These are phyloP conservation scores for Myopa tessellatipennis DNA, from an alignment of 2,888 invertebrate species.

Conservation along the genomic window DNA sequence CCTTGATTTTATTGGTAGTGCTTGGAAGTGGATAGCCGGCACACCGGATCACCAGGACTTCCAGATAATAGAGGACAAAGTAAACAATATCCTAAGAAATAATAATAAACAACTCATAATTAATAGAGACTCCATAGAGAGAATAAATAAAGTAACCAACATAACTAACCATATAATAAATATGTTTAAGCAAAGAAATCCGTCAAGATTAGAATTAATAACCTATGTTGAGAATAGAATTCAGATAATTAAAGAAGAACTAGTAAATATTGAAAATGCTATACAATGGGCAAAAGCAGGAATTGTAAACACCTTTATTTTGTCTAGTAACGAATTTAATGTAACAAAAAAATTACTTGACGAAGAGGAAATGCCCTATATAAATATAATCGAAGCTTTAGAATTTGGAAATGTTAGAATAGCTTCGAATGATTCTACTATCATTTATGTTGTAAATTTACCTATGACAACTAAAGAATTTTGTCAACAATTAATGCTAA, in stretches of 20 bases:
- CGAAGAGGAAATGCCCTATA: slow-evolving; percentile 42
- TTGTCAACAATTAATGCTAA: slow-evolving; percentile 42
- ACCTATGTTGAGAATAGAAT: slow-evolving; percentile 38
- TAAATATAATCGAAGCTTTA: slow-evolving; percentile 48
- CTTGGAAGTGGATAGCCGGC: slow-evolving; percentile 44
- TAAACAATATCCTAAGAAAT: slow-evolving; percentile 44
- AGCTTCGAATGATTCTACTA: slow-evolving; percentile 38
- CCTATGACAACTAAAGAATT: slow-evolving; percentile 41
- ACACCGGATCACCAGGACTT: slow-evolving; percentile 42
- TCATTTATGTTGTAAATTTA: slow-evolving; percentile 47
- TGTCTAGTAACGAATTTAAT: slow-evolving; percentile 44
- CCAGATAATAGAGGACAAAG: slow-evolving; percentile 32
- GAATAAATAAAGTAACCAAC: slow-evolving; percentile 11
- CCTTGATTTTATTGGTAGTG: slow-evolving; percentile 29
- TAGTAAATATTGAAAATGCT: slow-evolving; percentile 43
- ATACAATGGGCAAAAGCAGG: slow-evolving; percentile 45
- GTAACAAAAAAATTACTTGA: slow-evolving; percentile 42
- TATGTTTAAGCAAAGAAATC: background rate
- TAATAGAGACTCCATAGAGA: slow-evolving; percentile 35
- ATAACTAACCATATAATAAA: slow-evolving; percentile 15
- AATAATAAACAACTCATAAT: slow-evolving; percentile 45
- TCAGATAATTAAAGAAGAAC: slow-evolving; percentile 43
- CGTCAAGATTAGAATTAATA: background rate
- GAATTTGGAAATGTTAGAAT: slow-evolving; percentile 47
- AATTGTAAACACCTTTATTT: slow-evolving; percentile 45